Conservation (phyloP, 2,113 vertebrate species). For the Pardalotus punctatus region DNA sequence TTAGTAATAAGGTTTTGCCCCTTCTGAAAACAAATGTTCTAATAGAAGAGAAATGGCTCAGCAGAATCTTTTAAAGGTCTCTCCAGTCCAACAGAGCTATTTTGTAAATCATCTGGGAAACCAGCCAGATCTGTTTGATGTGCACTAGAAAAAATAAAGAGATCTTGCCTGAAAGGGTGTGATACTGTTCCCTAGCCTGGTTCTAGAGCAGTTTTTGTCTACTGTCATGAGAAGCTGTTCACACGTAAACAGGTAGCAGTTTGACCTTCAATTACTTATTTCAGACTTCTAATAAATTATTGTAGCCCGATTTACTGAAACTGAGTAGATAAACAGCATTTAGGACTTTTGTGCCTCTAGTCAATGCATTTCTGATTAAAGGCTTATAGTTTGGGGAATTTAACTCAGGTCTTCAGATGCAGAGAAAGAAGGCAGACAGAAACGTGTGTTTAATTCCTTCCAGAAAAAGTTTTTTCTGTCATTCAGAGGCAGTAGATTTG, state of each 20-base stretch:
- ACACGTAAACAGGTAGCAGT: background rate
- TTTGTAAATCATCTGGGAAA: conserved; percentile 27
- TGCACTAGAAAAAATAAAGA: background rate
- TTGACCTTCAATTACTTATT: background rate
- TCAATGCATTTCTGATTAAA: background rate
- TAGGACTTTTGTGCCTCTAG: background rate
- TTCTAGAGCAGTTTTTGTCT: background rate
- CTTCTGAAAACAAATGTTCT: background rate
- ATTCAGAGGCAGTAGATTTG: background rate
- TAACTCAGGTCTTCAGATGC: background rate
- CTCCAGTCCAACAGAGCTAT: background rate
- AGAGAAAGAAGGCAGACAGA: background rate
- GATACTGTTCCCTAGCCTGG: background rate
- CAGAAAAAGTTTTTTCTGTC: background rate
- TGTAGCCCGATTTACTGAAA: background rate
- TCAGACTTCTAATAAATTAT: background rate
- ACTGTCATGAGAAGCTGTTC: background rate
- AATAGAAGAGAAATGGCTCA: background rate
- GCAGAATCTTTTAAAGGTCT: background rate
- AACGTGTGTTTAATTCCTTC: background rate
- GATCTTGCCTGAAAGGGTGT: background rate
- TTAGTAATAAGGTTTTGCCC: background rate
- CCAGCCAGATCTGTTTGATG: background rate
- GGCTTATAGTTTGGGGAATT: background rate
- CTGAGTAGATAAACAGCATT: background rate